Evolutionary conservation across 2,888 invertebrate genomes (phyloP).

Genomic region (Oasisia sp.): DNA sequence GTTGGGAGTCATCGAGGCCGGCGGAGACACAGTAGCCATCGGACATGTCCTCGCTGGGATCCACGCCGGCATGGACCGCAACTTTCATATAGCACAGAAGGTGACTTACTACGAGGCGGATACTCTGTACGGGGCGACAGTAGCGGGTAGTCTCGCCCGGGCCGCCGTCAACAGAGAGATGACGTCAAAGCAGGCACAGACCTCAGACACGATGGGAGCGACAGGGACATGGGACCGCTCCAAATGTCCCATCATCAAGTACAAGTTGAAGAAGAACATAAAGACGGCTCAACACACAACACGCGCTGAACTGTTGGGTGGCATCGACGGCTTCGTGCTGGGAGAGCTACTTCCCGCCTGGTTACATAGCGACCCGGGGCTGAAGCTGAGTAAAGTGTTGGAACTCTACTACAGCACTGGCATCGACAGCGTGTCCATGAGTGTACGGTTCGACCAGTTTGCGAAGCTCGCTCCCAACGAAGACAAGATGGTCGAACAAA

Average conservation of each 20-base stretch:
- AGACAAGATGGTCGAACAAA: not conserved
- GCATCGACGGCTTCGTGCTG: conserved; percentile 5
- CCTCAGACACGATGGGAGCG: not conserved
- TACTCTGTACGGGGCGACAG: not conserved
- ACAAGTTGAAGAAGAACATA: not conserved
- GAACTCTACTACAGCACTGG: not conserved
- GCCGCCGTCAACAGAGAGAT: not conserved
- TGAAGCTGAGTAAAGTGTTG: not conserved
- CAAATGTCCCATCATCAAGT: not conserved
- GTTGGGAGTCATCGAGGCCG: not conserved
- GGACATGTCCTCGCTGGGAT: not conserved
- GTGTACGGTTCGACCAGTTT: not conserved
- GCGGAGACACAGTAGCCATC: not conserved
- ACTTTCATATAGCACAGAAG: not conserved
- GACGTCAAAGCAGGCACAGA: not conserved
- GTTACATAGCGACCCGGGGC: not conserved
- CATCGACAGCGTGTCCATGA: not conserved
- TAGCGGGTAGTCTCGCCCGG: not conserved
- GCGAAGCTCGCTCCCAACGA: not conserved
- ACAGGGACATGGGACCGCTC: not conserved
- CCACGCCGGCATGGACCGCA: not conserved
- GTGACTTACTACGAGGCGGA: not conserved
- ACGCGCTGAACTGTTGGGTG: not conserved
- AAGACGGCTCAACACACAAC: not conserved
- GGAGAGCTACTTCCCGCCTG: not conserved